Conservation (phyloP, 2,888 invertebrate species). For the Ashinkailepas kermadecensis region DNA sequence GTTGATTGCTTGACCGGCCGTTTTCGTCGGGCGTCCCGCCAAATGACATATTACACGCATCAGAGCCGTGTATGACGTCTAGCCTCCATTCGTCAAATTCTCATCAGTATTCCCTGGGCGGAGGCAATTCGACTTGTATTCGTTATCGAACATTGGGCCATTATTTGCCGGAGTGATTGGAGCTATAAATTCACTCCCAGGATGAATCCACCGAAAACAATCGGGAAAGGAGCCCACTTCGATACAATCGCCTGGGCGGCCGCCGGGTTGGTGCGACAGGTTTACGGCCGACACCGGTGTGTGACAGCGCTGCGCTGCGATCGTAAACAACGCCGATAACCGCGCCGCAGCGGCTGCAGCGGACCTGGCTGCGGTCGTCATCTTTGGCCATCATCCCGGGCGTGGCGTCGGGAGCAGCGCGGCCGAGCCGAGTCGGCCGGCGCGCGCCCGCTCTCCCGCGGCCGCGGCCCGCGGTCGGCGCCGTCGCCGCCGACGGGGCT, state of each 20-base stretch:
- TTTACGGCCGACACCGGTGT: not conserved
- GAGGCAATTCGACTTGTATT: not conserved
- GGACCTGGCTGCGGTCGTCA: too few relatives aligned
- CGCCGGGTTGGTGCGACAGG: not conserved
- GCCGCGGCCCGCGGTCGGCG: not conserved
- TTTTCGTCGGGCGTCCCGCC: too few relatives aligned
- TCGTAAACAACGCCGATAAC: not conserved
- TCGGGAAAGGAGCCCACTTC: not conserved
- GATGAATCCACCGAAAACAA: constrained; percentile 4
- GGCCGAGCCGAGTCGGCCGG: too few relatives aligned
- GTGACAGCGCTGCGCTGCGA: not conserved
- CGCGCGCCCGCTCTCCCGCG: too few relatives aligned
- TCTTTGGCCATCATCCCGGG: too few relatives aligned
- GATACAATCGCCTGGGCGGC: not conserved
- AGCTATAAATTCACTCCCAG: not conserved
- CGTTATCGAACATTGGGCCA: constrained; percentile 9
- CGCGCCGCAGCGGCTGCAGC: not conserved
- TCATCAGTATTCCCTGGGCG: not conserved
- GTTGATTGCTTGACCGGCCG: too few relatives aligned
- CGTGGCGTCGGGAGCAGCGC: too few relatives aligned
- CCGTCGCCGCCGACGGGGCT: not conserved
- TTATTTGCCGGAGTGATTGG: constrained; percentile 16
- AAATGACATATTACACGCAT: too few relatives aligned
- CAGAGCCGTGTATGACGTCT: too few relatives aligned
- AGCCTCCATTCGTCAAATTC: not conserved